phyloP scores from a whole-genome alignment of 1,140 invertebrate genomes.

The Pseudomyrmex sp. region DNA sequence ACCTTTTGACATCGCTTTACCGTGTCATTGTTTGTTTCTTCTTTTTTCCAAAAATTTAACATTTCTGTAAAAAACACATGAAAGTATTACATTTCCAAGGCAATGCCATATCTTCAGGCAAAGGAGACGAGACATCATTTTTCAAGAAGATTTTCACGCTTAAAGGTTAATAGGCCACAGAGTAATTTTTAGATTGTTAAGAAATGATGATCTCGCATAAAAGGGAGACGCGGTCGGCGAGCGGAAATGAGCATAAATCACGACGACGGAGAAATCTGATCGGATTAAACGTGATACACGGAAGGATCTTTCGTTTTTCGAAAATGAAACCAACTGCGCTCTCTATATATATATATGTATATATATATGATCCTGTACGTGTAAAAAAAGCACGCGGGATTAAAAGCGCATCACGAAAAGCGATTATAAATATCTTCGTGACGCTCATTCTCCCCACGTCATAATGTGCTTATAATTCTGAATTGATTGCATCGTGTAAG shows the following conservation, averaged over 20 bases:
- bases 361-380: not conserved
- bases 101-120: constrained; percentile 3
- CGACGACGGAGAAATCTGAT: constrained; percentile 32
- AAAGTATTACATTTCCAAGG: constrained; percentile 18
- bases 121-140: constrained; percentile 27
- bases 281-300: constrained; percentile 38
- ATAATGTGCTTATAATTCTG: constrained; percentile 49
- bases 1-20: not conserved
- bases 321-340: constrained; percentile 5
- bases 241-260: constrained; percentile 47
- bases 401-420: constrained; percentile 18
- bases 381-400: constrained; percentile 32
- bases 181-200: constrained; percentile 47
- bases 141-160: constrained; percentile 32
- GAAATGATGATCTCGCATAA: constrained; percentile 27
- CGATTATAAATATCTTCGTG: constrained; percentile 40
- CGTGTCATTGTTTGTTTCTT: not conserved
- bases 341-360: not conserved
- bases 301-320: constrained; percentile 33
- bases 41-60: not conserved
- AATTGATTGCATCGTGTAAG: constrained; percentile 35
- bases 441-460: constrained; percentile 18
- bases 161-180: constrained; percentile 49
- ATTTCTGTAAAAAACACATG: not conserved
- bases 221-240: constrained; percentile 9